Base-by-base conservation (phyloP, 2,888 invertebrate species). In the Spodoptera exigua region DNA sequence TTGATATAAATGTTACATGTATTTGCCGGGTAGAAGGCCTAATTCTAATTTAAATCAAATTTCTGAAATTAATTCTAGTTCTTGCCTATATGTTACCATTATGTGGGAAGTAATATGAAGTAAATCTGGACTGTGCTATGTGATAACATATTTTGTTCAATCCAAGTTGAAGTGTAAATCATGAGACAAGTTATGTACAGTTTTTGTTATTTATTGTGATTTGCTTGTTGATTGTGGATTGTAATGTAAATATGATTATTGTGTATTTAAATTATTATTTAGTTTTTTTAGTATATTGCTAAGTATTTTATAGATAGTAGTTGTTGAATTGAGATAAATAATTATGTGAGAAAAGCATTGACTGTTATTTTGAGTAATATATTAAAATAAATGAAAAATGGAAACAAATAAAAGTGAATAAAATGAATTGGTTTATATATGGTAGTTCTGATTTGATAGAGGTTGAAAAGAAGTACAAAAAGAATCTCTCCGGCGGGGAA, bases 401-500 rank as follows among this genome's bases (percentile, higher is more conserved):
- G 7, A 9, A 27, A 27, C 9, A 27, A 27, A 9, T 27, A 27
- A 27, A 21, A 27, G 27, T 27, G 5, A 5, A 27, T 27, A 5
- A 27, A 27, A 27, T 0, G 27, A 9, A 27, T 27, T 27, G 27
- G 27, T 1, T 7, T 27, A n/a, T n/a, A n/a, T n/a, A 27, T 7
- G 27, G 27, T 27, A 9, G 0, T 27, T n/a, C n/a, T n/a, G n/a
- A n/a, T n/a, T 27, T 3, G 27, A 27, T 27, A 7, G 27, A 7
- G 0, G 7, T 5, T n/a, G 9, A 39, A 39, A 2, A 39, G 2
- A 41, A 18, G 5, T 1, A 12, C 47, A 68, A 62, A 61, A 61
- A 62, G 45, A 40, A n/a, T 52, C 68, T 70, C 65, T 68, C 72
- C 72, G 68, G 75, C 75, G 68, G 78, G 73, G 77, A 75, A 77